Percentiles rank a stretch among this genome's conserved stretches.
phyloP scores from a whole-genome alignment of 2,888 invertebrate species.

The Protophormia terraenovae region DNA sequence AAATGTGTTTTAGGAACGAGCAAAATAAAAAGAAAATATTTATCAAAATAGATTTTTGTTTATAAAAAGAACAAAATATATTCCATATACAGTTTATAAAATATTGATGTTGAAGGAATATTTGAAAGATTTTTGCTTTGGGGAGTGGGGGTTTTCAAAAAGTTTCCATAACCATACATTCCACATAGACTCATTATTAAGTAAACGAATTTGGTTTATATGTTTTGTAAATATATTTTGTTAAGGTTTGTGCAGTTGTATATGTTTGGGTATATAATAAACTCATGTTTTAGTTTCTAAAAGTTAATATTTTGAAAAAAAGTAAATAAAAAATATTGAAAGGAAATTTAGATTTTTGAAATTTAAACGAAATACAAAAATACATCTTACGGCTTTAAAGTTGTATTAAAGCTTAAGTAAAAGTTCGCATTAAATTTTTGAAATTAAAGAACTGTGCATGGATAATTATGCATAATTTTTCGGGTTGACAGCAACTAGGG shows the following conservation, averaged over 20 bases:
- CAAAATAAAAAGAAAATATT: not conserved
- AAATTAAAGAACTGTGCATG: no score
- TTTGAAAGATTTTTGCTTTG: not conserved
- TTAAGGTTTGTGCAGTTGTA: not conserved
- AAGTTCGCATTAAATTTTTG: not conserved
- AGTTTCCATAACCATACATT: not conserved
- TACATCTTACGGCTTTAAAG: not conserved
- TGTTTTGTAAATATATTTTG: no score
- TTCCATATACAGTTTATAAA: constrained; percentile 8
- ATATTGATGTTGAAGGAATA: constrained; percentile 12
- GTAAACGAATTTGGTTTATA: constrained; percentile 12
- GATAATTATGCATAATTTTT: no score
- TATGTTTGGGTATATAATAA: not conserved
- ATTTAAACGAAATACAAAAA: not conserved
- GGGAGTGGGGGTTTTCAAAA: not conserved
- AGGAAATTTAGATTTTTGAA: not conserved
- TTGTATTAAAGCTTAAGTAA: not conserved
- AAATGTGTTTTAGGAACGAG: not conserved
- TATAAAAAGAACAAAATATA: not conserved
- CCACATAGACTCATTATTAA: not conserved
- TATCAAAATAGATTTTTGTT: not conserved
- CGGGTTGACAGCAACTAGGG: no score
- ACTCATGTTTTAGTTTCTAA: not conserved
- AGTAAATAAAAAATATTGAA: not conserved
- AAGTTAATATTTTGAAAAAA: not conserved